Evolutionary conservation across 2,797 vertebrate genomes (phyloP).

Genomic region (Helostoma temminkii): DNA sequence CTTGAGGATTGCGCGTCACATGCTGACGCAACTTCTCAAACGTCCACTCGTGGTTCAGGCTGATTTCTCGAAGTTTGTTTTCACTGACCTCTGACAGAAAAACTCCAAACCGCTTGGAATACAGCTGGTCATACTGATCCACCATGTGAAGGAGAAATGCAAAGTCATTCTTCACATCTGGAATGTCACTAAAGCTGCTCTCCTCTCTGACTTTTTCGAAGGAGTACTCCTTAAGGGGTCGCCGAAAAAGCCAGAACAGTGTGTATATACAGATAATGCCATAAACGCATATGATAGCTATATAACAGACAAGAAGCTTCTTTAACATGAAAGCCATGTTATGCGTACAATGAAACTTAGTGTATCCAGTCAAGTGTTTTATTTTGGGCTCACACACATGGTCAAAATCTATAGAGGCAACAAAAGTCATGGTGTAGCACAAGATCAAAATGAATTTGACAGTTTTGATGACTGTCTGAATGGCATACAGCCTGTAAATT

Average conservation of each 20-base stretch:
- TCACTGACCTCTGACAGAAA: slow-evolving; percentile 98
- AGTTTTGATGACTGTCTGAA: slow-evolving; percentile 97
- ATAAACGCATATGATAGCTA: slow-evolving; percentile 95
- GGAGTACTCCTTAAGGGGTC: slow-evolving; percentile 97
- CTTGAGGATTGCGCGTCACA: slow-evolving; percentile 92
- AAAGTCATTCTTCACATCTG: slow-evolving; percentile 99
- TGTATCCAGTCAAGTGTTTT: slow-evolving; percentile 95
- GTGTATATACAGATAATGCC: slow-evolving; percentile 97
- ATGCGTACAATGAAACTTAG: slow-evolving; percentile 94
- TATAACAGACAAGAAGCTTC: slow-evolving; percentile 97
- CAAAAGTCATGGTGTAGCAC: slow-evolving; percentile 96
- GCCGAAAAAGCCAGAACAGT: slow-evolving; percentile 96
- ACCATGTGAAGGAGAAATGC: slow-evolving; percentile 99
- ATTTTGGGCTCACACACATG: slow-evolving; percentile 93
- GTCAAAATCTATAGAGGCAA: slow-evolving; percentile 94
- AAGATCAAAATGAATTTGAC: slow-evolving; percentile 98
- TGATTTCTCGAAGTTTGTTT: slow-evolving; percentile 97
- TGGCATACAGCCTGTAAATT: slow-evolving; percentile 97
- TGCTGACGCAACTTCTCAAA: slow-evolving; percentile 96
- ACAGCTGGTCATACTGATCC: slow-evolving; percentile 97
- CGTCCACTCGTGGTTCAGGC: slow-evolving; percentile 98
- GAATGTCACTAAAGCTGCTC: slow-evolving; percentile 99
- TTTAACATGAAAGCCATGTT: slow-evolving; percentile 99
- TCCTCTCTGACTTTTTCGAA: slow-evolving; percentile 98
- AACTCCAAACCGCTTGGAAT: slow-evolving; percentile 97